Percentiles rank a stretch among this genome's conserved stretches.
These are phyloP conservation scores for Hapalemur alaotrensis DNA, from an alignment of 2,797 vertebrate genomes.

Conservation along the genomic window DNA sequence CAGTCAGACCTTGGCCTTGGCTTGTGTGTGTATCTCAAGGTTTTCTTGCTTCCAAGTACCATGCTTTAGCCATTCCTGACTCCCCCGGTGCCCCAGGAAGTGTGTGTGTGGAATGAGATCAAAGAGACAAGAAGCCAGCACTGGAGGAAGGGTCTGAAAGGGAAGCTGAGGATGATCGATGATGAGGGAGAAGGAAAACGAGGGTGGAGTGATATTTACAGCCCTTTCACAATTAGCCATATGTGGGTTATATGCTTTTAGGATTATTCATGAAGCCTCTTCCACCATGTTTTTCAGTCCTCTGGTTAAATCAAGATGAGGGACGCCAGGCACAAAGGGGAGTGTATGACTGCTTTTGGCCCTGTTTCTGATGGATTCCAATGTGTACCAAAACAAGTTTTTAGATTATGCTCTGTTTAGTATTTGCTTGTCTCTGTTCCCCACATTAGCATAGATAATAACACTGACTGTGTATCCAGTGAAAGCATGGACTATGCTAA, in stretches of 20 bases:
- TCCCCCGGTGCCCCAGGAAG: neutral
- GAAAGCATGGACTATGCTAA: conserved; percentile 10
- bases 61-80: neutral
- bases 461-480: neutral
- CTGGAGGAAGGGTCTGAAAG: neutral
- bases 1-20: neutral
- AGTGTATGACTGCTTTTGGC: neutral
- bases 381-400: neutral
- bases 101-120: neutral
- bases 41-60: neutral
- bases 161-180: neutral
- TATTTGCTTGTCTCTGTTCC: neutral
- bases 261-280: neutral
- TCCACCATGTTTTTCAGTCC: neutral
- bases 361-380: conserved; percentile 19
- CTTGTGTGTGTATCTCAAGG: neutral
- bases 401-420: conserved; percentile 2
- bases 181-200: neutral
- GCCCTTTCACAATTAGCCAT: neutral
- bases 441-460: neutral
- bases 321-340: neutral
- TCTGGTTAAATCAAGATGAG: neutral
- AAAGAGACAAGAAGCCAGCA: neutral
- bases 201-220: neutral
- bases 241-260: neutral